These are phyloP conservation scores for Oriolus oriolus DNA, from an alignment of 2,113 vertebrate genomes.

Conservation along the genomic window DNA sequence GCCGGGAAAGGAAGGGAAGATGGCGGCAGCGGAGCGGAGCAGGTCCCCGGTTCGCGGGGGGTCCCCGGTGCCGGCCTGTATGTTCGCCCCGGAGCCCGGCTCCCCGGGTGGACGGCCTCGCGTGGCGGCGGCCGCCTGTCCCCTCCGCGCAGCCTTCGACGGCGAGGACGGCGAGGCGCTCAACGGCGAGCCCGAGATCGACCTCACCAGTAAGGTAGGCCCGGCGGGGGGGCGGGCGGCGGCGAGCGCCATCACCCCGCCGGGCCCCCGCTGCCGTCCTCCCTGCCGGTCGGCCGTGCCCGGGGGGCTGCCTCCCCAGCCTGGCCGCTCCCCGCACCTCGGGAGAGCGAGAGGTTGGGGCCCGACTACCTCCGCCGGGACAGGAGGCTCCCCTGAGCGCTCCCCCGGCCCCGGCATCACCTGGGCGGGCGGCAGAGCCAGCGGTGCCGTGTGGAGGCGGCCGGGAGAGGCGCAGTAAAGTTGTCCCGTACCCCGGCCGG, in stretches of 20 bases:
- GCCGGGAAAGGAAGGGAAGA: conserved; percentile 67
- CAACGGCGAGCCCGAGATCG: conserved; percentile 86
- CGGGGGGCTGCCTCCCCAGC: background rate
- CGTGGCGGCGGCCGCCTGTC: conserved; percentile 75
- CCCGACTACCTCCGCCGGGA: background rate
- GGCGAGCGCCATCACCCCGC: conserved; percentile 9
- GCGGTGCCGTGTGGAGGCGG: background rate
- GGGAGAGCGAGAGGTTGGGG: background rate
- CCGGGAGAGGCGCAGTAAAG: background rate
- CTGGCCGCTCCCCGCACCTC: background rate
- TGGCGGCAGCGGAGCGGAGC: conserved; percentile 73
- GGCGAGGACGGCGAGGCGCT: conserved; percentile 72
- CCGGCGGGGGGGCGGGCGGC: background rate
- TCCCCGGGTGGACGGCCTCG: conserved; percentile 22
- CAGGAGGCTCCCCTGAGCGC: background rate
- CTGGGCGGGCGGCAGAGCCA: background rate
- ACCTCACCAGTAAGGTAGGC: conserved; percentile 94
- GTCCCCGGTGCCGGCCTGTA: conserved; percentile 85
- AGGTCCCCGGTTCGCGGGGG: conserved; percentile 76
- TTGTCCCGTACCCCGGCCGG: background rate
- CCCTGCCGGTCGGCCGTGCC: too few relatives aligned
- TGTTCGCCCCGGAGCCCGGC: conserved; percentile 86
- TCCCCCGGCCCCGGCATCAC: background rate
- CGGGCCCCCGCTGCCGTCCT: background rate
- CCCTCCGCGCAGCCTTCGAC: conserved; percentile 70